Base-by-base conservation (phyloP, 2,888 invertebrate species). In the Syrista parreyssii region DNA sequence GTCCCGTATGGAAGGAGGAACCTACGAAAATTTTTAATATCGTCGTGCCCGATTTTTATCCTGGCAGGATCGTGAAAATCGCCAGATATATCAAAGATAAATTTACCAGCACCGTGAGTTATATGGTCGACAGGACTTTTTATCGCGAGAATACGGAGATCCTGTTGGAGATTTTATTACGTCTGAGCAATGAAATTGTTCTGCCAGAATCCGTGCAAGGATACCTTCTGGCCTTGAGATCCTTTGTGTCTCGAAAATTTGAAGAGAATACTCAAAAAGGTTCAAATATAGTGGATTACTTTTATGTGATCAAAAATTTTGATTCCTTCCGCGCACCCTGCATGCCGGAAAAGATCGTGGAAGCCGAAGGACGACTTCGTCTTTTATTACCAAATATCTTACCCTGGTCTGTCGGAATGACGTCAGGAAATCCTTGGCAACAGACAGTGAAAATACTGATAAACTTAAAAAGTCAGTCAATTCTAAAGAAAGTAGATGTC, bases 361-460 rank as follows among this genome's bases (percentile, higher is more conserved):
- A 76, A 35, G 79, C 78, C 11, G 75, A 69, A 34, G 32, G 23
- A 32, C 74, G 33, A 33, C 32, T 81, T 32, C 35, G 76, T 72
- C 35, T 74, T 6, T 40, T 75, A 11, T 68, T 81, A 30, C 74
- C 79, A 4, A 35, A 81, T n/a, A 35, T 74, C 36, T 33, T 81
- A 32, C 81, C 81, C 11, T 79, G 81, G 81, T 68, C 75, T 11
- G 81, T 78, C 31, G 81, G 75, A 34, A 75, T 78, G 11, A 75
- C 75, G 12, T 12, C 79, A 30, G 68, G 75, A 55, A 34, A 81
- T 79, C 77, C 81, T 12, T 76, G 75, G 73, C 74, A 81, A 69
- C 32, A 76, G 31, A 68, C 68, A 12, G 68, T 79, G 23, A 76
- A 11, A 31, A 69, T 76, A 15, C 31, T 81, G 74, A 71, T 76